Evolutionary conservation across 1,140 invertebrate species (phyloP), one percentile per base, ranked within the genome.

Genomic region (Lanistes nyassanus): DNA sequence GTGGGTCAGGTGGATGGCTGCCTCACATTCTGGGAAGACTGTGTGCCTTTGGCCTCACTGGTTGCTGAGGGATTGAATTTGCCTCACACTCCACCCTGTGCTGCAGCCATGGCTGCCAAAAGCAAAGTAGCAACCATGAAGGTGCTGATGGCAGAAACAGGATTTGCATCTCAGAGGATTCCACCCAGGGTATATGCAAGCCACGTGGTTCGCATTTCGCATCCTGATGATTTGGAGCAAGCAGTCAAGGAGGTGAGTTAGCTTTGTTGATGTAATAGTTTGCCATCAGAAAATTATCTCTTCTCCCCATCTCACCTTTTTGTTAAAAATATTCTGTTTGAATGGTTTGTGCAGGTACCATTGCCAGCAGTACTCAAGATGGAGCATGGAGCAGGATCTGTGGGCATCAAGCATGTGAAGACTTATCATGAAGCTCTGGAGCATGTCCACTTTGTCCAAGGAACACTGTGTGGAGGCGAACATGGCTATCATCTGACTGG

Each of bases 1-100:
- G 37, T 53, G 7, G 36, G 74, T 29, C 53, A 67, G 51, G 37
- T 69, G 5, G 76, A 68, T 56, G 76, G 72, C 3, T 78, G 76
- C 36, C 29, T 74, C 26, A 75, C 76, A 26, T 58, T 78, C 55
- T 74, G 55, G 58, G 73, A 78, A 39, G 72, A 75, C n/a, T 75
- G 73, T 34, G 66, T 74, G 21, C 65, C 76, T 3, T 62, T 77
- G 64, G 34, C 53, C 0, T 58, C 71, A 26, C 31, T 68, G 6
- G 55, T 75, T 13, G 29, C 36, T 34, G 47, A 68, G 67, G 19
- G 29, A 7, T 26, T 75, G 23, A 31, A 31, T 31, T 26, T 60
- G 56, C 56, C n/a, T 23, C 56, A 60, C 29, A 60, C 56, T 7
- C 56, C 56, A 60, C 56, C 56, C 29, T 60, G 29, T 23, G n/a